Conservation (phyloP, 2,888 invertebrate species). For the Dorcus hopei region DNA sequence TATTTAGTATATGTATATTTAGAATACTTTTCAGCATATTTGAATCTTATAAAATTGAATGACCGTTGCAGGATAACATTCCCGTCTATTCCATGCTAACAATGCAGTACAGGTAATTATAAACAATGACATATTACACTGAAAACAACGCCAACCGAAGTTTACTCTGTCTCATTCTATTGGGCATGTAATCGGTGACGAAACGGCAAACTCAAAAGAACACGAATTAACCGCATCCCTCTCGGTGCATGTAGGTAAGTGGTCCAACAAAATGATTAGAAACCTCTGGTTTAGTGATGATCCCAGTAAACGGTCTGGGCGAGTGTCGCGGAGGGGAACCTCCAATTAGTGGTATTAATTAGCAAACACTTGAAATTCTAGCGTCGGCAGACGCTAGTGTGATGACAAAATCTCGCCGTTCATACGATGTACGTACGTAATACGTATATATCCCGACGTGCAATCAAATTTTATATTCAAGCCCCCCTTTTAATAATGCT, state of each 20-base stretch:
- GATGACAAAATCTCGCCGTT: slow-evolving; percentile 12
- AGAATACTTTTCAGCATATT: too few species aligned
- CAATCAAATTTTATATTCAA: slow-evolving; percentile 32
- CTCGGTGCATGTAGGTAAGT: slow-evolving; percentile 12
- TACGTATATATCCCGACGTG: slow-evolving; percentile 19
- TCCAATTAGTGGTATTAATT: slow-evolving; percentile 50
- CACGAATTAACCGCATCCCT: slow-evolving; percentile 14
- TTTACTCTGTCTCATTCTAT: background rate
- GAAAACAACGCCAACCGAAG: slow-evolving; percentile 7
- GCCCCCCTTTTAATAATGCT: slow-evolving; percentile 30
- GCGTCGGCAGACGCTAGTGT: slow-evolving; percentile 34
- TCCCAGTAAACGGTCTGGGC: slow-evolving; percentile 22
- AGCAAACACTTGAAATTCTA: slow-evolving; percentile 48
- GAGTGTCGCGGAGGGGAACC: slow-evolving; percentile 39
- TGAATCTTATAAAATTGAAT: too few species aligned
- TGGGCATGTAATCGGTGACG: background rate
- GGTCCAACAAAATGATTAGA: slow-evolving; percentile 7
- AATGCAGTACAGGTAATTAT: slow-evolving; percentile 8
- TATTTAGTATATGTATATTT: too few species aligned
- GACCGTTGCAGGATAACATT: too few species aligned
- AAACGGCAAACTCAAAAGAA: slow-evolving; percentile 14
- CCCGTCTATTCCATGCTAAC: background rate
- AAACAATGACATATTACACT: slow-evolving; percentile 13
- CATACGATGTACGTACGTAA: slow-evolving; percentile 13
- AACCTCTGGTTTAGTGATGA: background rate